Evolutionary conservation across 2,888 invertebrate genomes (phyloP), one percentile per base, ranked within the genome.

Genomic region (Clitarchus hookeri): DNA sequence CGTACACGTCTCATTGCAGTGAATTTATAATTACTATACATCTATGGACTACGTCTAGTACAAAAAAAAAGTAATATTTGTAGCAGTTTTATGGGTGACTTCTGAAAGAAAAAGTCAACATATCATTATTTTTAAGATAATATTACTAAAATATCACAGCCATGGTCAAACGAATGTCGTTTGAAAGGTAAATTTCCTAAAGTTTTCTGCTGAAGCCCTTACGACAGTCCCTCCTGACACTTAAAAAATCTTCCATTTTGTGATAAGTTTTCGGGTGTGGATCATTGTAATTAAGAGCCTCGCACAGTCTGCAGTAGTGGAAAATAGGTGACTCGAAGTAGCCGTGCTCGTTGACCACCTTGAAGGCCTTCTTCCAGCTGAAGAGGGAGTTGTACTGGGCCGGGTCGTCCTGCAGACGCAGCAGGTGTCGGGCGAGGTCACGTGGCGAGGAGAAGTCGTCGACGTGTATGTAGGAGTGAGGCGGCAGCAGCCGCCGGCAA

Each of bases 291-390:
- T 95, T 94, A 23, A 95, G 91, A n/a, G 95, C 95, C 90, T 95
- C 94, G 89, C 95, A 95, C 13, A 95, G 89, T 86, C 95, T 93
- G 89, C 95, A 95, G 87, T 94, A 93, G 89, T 95, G 95, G 85
- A 90, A 91, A 0, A 94, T 94, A 16, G 90, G 90, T 0, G 93
- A 92, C 23, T 93, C 92, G 89, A 95, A 95, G 89, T 94, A 95
- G 0, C 95, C 95, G 89, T 95, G 95, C 89, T 95, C 95, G 88
- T 95, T 95, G 0, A 93, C 85, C 0, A 95, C 91, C 87, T 91
- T 89, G 89, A 93, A 95, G 87, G 93, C 87, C 36, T 90, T 91
- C 87, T 94, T 93, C 96, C 95, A 96, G 85, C 90, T 89, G 88
- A 95, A 95, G 88, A 92, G 94, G 0, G 90, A 89, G 53, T 92